Evolutionary conservation across 1,140 invertebrate genomes (phyloP), one percentile per base, ranked within the genome.

Genomic region (Tachypleus tridentatus): DNA sequence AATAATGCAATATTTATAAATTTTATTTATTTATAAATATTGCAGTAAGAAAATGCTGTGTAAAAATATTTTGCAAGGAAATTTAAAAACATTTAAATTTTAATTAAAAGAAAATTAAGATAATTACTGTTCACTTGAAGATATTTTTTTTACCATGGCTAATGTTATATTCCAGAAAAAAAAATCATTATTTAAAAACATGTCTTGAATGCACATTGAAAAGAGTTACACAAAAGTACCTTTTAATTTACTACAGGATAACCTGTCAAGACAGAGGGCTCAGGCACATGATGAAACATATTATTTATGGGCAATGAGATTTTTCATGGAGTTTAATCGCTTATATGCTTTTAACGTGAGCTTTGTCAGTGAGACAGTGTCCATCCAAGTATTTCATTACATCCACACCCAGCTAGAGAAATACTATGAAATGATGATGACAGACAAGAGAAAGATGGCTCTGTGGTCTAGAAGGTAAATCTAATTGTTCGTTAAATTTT

Each of bases 301-400:
- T 78, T 96, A 97, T 77, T 79, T 97, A 58, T 97, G 92, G 93
- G 85, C 89, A 5, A 80, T 97, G 71, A 85, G 87, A 74, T 98
- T 97, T 79, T 98, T 97, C 76, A 95, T 97, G 91, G 90, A 96
- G 77, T 97, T 98, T 77, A 96, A 95, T 82, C 84, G 95, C 69
- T 80, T 85, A 72, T 82, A 86, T 71, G 86, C 81, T 58, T 91
- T 93, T 73, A 83, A 89, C 78, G 84, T 95, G 67, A 91, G 93
- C 77, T 81, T 91, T 69, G 86, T 97, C 61, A 91, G 87, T 76
- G 91, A 94, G 81, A 93, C 91, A 6, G 84, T 96, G 81, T 87
- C 87, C n/a, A 85, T 91, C 0, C 83, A 87, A 64, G 85, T 86
- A 66, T 97, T 98, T 77, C 92, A 97, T 77, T 91, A 91, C 75